phyloP scores from a whole-genome alignment of 1,140 invertebrate genomes.

The Brachionus paranguensis region DNA sequence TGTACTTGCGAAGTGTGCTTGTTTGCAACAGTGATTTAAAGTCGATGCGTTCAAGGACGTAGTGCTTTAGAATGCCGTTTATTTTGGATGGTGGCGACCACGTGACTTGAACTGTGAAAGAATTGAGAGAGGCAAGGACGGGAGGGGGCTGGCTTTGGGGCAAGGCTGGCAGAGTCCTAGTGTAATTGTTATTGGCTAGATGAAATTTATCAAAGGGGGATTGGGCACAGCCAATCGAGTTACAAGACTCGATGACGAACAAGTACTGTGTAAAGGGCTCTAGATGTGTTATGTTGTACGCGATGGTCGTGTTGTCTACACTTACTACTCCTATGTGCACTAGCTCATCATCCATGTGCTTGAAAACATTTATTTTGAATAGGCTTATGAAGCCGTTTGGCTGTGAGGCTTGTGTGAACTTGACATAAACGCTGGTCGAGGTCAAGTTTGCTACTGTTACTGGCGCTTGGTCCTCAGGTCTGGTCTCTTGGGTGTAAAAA shows the following conservation, averaged over 20 bases:
- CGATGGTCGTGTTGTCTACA: not conserved
- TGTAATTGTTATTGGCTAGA: not conserved
- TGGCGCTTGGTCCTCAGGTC: not conserved
- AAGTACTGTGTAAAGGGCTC: slow-evolving; percentile 49
- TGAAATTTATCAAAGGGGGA: not conserved
- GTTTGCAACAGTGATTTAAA: not conserved
- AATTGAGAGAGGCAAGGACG: not conserved
- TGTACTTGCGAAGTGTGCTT: not conserved
- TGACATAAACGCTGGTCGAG: not conserved
- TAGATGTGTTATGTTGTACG: slow-evolving; percentile 42
- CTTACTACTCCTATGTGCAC: not conserved
- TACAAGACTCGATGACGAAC: slow-evolving; percentile 48
- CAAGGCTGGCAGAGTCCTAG: not conserved
- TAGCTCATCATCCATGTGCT: not conserved
- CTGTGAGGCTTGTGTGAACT: not conserved
- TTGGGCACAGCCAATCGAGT: slow-evolving; percentile 46
- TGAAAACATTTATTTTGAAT: slow-evolving; percentile 1
- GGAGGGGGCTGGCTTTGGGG: not conserved
- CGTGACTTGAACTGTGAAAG: not conserved
- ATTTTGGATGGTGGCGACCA: not conserved
- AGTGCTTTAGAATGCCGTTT: not conserved
- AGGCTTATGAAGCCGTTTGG: not conserved
- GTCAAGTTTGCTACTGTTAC: not conserved
- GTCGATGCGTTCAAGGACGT: not conserved
- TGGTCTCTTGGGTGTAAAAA: not conserved